phyloP scores from a whole-genome alignment of 2,113 vertebrate genomes.

The Nesogale talazaci region DNA sequence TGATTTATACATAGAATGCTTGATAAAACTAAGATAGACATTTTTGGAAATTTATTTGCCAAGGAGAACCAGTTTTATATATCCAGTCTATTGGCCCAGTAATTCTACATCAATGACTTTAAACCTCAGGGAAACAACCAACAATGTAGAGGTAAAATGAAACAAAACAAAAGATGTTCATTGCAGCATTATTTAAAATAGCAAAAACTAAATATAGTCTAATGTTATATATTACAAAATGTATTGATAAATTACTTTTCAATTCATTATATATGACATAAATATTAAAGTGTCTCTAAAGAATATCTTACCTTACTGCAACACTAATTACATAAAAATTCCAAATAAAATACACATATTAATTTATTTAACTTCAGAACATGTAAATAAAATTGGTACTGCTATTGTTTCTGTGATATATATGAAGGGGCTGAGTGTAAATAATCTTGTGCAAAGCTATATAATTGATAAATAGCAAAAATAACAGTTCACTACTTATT shows the following conservation, averaged over 20 bases:
- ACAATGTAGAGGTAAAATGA: background rate
- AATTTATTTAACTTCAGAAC: background rate
- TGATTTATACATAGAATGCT: background rate
- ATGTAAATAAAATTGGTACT: background rate
- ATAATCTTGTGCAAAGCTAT: background rate
- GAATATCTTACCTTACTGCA: background rate
- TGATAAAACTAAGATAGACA: background rate
- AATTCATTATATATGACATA: background rate
- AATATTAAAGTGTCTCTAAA: conserved; percentile 6
- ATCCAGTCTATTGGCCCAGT: background rate
- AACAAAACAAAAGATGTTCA: background rate
- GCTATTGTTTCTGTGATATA: background rate
- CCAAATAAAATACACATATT: background rate
- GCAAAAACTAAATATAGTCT: background rate
- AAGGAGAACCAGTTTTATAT: background rate
- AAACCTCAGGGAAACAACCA: background rate
- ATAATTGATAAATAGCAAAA: background rate
- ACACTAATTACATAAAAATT: background rate
- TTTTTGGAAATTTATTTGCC: background rate
- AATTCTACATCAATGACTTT: background rate
- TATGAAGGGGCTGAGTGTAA: background rate
- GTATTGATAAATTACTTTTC: background rate
- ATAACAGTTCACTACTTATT: background rate
- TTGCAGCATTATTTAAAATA: background rate
- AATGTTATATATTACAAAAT: background rate